Base-by-base conservation (phyloP, 37 sponge, comb jelly and placozoan genomes). In the Agelas oroides region DNA sequence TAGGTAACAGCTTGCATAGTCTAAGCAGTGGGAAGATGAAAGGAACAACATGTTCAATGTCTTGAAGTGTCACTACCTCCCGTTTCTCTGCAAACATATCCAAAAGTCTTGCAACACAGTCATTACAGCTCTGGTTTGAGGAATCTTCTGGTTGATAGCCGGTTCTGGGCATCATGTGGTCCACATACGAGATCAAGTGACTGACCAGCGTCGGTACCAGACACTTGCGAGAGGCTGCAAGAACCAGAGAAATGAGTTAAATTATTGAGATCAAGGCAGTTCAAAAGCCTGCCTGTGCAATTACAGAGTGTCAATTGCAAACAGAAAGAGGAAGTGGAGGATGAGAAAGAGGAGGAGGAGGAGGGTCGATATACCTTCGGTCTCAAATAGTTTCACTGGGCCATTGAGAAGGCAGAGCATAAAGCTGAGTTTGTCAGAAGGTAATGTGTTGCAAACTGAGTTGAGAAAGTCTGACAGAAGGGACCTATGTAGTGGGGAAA, bases 121-220 rank as follows among this genome's bases (percentile, higher is more conserved):
- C 6, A 75, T 81, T 40, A 18, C 70, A 80, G 58, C 34, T 71
- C 15, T 55, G 32, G 75, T 88, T 75, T 35, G 68, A 57, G 27
- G 8, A 27, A 23, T 74, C 82, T 0, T 88, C 82, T 1, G 57
- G 41, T 5, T 53, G 73, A 55, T 64, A 87, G 60, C 46, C 57
- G 18, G 58, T 37, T 20, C n/a, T 6, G 8, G 70, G 82, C 76
- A 88, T 75, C 33, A 16, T 64, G 60, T 66, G n/a, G 39, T 81
- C 70, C 70, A 88, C 30, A 53, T 76, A 56, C 21, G 72, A 40
- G 20, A 75, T 34, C 55, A 86, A 34, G 56, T 83, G 84, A 41
- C 57, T 55, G 14, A 91, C 84, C 23, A 82, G 31, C 8, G 73
- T 77, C 20, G 87, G 87, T 0, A 91, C 19, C 15, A 91, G 86